Conservation (phyloP, 2,113 vertebrate genomes). For the Collichthys lucidus region DNA sequence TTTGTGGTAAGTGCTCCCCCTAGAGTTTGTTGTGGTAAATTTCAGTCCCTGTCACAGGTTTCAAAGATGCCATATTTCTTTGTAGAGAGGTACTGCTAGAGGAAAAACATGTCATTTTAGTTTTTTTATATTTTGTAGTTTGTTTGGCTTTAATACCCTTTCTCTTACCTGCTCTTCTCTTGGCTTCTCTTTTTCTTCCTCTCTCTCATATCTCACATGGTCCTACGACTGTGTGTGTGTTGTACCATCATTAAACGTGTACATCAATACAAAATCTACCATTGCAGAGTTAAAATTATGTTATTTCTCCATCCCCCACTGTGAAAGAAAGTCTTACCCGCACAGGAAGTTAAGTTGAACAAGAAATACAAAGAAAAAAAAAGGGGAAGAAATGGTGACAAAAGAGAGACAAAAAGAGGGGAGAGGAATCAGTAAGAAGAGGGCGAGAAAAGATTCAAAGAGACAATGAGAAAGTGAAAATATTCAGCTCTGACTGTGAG, state of each 20-base stretch:
- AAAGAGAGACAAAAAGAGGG: neutral
- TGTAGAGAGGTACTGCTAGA: neutral
- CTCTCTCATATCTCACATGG: constrained; percentile 1
- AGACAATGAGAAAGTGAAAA: constrained; percentile 20
- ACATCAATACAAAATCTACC: constrained; percentile 18
- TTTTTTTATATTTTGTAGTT: neutral
- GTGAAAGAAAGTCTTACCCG: constrained; percentile 22
- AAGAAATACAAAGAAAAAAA: neutral
- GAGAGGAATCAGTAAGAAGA: neutral
- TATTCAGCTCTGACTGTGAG: constrained; percentile 24
- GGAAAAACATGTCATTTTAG: neutral
- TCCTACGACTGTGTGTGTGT: neutral
- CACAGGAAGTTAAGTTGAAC: neutral
- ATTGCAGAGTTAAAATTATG: constrained; percentile 14
- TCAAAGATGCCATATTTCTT: neutral
- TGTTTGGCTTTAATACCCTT: neutral
- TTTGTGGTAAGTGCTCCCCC: constrained; percentile 53
- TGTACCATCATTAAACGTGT: constrained; percentile 30
- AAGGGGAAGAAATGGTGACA: neutral
- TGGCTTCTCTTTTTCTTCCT: neutral
- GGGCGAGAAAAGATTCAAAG: neutral
- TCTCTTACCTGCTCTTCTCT: neutral
- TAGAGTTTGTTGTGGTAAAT: constrained; percentile 1
- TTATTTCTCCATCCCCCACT: constrained; percentile 28
- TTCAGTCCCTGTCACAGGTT: neutral